Conservation (phyloP, 2,888 invertebrate genomes). For the Hyppa rectilinea region DNA sequence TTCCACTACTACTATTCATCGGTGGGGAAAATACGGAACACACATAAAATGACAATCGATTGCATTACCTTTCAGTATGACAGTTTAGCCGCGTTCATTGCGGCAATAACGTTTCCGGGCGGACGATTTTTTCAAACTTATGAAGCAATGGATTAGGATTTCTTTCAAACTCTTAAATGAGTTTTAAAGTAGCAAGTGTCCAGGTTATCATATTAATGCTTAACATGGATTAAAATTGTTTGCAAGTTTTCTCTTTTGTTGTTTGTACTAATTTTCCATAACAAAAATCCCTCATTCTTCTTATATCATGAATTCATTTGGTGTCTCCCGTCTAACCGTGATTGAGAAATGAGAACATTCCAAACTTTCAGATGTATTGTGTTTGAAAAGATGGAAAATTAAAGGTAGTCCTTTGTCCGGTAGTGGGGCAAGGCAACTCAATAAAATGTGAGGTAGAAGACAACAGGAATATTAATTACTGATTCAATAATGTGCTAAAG, state of each 20-base stretch:
- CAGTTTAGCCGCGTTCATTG: too few relatives aligned
- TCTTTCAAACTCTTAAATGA: too few relatives aligned
- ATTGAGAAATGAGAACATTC: constrained; percentile 38
- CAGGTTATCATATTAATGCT: not conserved
- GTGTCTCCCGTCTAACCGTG: not conserved
- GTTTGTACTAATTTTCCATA: not conserved
- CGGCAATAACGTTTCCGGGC: too few relatives aligned
- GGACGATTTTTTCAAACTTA: too few relatives aligned
- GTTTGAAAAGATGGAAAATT: constrained; percentile 29
- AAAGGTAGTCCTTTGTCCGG: constrained; percentile 26
- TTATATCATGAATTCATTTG: constrained; percentile 19
- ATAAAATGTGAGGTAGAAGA: not conserved
- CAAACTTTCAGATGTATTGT: constrained; percentile 36
- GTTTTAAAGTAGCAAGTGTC: too few relatives aligned
- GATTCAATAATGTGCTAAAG: constrained; percentile 11
- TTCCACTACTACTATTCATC: not conserved
- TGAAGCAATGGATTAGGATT: too few relatives aligned
- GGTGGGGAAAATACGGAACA: too few relatives aligned
- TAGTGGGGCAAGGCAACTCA: constrained; percentile 28
- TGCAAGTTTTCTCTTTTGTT: not conserved
- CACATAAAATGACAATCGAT: too few relatives aligned
- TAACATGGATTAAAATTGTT: not conserved
- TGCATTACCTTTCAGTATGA: too few relatives aligned
- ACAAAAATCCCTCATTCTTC: not conserved
- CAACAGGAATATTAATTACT: not conserved